A percentile compares a stretch with the other conserved stretches of the same genome.
phyloP scores from a whole-genome alignment of 2,888 invertebrate species.

The Drosophila longiperda region DNA sequence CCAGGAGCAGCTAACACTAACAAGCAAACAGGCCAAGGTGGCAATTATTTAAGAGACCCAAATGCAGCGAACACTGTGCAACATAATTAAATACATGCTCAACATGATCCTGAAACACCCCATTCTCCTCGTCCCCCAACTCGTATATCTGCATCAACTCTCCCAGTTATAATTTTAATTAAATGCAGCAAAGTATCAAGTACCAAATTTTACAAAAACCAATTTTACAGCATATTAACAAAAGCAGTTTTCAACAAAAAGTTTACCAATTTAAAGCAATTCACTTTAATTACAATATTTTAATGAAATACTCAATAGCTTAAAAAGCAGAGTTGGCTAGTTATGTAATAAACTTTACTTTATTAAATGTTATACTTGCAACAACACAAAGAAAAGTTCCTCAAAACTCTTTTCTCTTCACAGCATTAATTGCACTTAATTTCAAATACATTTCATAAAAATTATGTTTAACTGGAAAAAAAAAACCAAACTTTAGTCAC shows the following conservation, averaged over 20 bases:
- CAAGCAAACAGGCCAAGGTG: constrained; percentile 25
- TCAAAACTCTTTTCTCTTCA: background rate
- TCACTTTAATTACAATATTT: background rate
- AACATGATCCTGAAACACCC: constrained; percentile 9
- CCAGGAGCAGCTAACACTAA: background rate
- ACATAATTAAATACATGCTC: constrained; percentile 46
- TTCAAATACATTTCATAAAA: background rate
- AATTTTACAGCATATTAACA: background rate
- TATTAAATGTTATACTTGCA: background rate
- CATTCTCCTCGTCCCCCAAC: background rate
- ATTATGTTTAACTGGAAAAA: background rate
- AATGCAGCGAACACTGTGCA: constrained; percentile 42
- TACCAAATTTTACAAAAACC: background rate
- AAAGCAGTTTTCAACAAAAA: background rate
- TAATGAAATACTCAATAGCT: background rate
- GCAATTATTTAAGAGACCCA: constrained; percentile 50
- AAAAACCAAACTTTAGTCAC: background rate
- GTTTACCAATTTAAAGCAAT: background rate
- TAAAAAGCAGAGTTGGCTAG: background rate
- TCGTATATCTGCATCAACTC: background rate
- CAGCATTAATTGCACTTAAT: background rate
- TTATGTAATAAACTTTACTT: background rate
- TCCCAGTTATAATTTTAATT: constrained; percentile 10
- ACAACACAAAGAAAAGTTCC: background rate
- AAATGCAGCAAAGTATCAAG: constrained; percentile 7